A percentile compares a stretch with the other conserved stretches of the same genome.
These are phyloP conservation scores for Nasonovia ribisnigri DNA, from an alignment of 2,888 invertebrate species.

Conservation along the genomic window DNA sequence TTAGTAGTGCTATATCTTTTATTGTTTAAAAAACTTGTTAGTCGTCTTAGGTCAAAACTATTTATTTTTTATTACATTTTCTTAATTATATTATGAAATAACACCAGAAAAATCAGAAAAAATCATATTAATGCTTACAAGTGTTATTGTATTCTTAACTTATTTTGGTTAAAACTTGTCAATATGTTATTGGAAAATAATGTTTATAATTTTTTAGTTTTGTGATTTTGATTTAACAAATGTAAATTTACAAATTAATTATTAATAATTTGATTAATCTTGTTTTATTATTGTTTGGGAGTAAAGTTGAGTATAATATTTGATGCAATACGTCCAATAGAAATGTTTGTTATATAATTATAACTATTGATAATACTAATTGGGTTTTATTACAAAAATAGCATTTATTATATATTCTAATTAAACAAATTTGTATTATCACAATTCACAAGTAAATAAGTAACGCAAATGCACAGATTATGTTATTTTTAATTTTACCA, in stretches of 20 bases:
- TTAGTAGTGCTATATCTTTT: neutral
- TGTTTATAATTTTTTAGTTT: neutral
- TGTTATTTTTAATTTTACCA: neutral
- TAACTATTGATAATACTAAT: neutral
- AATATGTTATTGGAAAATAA: neutral
- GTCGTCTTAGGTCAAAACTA: neutral
- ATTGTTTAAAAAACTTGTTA: neutral
- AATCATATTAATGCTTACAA: neutral
- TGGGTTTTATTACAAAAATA: slow-evolving; percentile 25
- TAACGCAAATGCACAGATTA: neutral
- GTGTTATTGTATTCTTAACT: neutral
- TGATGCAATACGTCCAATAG: neutral
- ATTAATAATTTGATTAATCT: neutral
- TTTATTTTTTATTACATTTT: neutral
- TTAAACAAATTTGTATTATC: neutral
- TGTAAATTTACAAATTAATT: neutral
- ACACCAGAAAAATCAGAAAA: neutral
- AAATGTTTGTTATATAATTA: neutral
- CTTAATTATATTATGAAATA: neutral
- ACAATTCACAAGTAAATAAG: neutral
- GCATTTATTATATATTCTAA: neutral
- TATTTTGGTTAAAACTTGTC: neutral
- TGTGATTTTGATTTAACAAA: neutral
- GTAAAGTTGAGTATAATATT: neutral
- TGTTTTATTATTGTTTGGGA: neutral